Base-by-base conservation (phyloP, 2,797 vertebrate genomes). In the Danio albolineatus region DNA sequence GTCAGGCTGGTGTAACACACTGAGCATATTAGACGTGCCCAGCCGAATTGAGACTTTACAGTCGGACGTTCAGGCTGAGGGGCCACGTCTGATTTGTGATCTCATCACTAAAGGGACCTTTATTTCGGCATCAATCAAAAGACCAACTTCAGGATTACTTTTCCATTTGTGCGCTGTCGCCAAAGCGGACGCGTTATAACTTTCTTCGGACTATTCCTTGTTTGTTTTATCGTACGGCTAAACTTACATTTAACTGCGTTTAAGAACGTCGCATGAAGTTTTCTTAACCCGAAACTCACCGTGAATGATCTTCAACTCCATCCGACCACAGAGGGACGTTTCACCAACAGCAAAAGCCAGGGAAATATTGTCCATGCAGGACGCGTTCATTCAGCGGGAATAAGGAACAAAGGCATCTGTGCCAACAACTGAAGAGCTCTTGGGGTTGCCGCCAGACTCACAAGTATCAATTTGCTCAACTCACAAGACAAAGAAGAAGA, bases 321-420 rank as follows among this genome's bases (percentile, higher is more conserved):
- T 36, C 54, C 51, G 38, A n/a, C 7, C n/a, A 10, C 38, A 8
- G 36, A 69, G n/a, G 21, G 72, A 71, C 17, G 9, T 28, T 54
- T 28, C 19, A 49, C 8, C 13, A n/a, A 16, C 17, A 53, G 54
- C 43, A 16, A 46, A 36, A 72, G 53, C 38, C 38, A 41, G 49
- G 51, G 67, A 57, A 69, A 73, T 64, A 67, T 65, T 69, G 46
- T 64, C 38, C 56, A 12, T 72, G 54, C 62, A 81, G 57, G 73
- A 73, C 73, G 49, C 41, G 69, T 75, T 79, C 83, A 82, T 84
- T 84, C 83, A 88, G 85, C 84, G 82, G 85, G 84, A 83, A 81
- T 83, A 77, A 76, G 85, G 85, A 88, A 89, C 88, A 89, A 89
- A 89, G 88, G 85, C 76, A 66, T 66, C 51, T 53, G 78, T 53